Conservation (phyloP, 2,113 vertebrate species). For the Rafetus swinhoei region DNA sequence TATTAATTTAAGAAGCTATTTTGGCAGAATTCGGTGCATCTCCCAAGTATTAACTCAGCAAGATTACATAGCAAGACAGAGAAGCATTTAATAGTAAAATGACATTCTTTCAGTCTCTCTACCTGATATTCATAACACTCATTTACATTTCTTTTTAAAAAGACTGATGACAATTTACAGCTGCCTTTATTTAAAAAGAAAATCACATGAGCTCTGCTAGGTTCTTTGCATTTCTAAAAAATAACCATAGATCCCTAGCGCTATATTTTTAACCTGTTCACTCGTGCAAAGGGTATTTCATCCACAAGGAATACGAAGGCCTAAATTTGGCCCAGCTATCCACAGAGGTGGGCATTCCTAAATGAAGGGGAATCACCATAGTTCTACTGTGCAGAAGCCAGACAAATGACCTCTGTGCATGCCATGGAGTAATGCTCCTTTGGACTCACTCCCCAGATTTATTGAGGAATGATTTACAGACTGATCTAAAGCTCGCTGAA, state of each 20-base stretch:
- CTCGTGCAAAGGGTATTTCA: background rate
- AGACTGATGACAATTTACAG: background rate
- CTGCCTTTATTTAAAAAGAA: constrained; percentile 1
- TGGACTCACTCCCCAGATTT: accelerated
- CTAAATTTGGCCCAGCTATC: background rate
- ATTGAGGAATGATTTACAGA: background rate
- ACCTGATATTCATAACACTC: background rate
- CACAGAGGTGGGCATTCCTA: too few species aligned
- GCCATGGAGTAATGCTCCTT: background rate
- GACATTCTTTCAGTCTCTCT: background rate
- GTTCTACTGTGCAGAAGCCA: background rate
- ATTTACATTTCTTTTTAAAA: background rate
- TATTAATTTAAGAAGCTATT: background rate
- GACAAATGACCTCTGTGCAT: background rate
- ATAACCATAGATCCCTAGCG: background rate
- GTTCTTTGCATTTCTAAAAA: background rate
- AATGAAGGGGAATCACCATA: background rate
- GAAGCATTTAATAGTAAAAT: background rate
- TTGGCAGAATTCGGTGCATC: background rate
- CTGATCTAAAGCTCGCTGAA: background rate
- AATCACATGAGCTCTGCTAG: background rate
- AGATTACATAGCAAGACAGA: background rate
- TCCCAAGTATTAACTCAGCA: background rate
- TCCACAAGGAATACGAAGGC: background rate
- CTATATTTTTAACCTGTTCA: background rate